Evolutionary conservation across 2,888 invertebrate species (phyloP).

Genomic region (Latrodectus hesperus): DNA sequence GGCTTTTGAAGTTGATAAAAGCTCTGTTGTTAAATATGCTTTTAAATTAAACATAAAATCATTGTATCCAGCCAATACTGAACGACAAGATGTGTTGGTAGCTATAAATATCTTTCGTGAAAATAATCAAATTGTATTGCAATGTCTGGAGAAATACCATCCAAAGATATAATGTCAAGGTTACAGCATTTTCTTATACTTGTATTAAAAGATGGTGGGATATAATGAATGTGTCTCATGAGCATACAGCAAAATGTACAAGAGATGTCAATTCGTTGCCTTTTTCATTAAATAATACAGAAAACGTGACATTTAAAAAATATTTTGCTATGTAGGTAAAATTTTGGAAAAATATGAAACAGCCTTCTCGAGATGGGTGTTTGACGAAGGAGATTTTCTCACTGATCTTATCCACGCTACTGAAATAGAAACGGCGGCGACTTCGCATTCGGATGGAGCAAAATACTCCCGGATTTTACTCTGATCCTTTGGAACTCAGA

Average conservation of each 20-base stretch:
- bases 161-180: not conserved
- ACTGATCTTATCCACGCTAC: not conserved
- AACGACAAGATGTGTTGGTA: constrained; percentile 1
- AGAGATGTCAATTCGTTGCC: constrained; percentile 10
- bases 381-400: constrained; percentile 23
- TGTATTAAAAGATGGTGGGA: constrained; percentile 18
- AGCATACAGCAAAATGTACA: not conserved
- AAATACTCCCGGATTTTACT: constrained; percentile 13
- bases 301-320: not conserved
- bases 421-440: not conserved
- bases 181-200: not conserved
- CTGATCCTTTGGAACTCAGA: constrained; percentile 13
- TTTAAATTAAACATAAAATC: constrained; percentile 16
- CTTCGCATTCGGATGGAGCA: not conserved
- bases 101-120: constrained; percentile 16
- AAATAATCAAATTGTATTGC: not conserved
- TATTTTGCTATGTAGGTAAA: not conserved
- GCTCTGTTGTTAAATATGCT: constrained; percentile 17
- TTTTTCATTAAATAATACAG: not conserved
- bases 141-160: not conserved
- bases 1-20: constrained; percentile 9
- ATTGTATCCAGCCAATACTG: constrained; percentile 5
- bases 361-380: constrained; percentile 12
- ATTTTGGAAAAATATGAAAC: constrained; percentile 12
- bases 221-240: constrained; percentile 15